Evolutionary conservation across 2,797 vertebrate genomes (phyloP).

Genomic region (Lophotriccus pileatus): DNA sequence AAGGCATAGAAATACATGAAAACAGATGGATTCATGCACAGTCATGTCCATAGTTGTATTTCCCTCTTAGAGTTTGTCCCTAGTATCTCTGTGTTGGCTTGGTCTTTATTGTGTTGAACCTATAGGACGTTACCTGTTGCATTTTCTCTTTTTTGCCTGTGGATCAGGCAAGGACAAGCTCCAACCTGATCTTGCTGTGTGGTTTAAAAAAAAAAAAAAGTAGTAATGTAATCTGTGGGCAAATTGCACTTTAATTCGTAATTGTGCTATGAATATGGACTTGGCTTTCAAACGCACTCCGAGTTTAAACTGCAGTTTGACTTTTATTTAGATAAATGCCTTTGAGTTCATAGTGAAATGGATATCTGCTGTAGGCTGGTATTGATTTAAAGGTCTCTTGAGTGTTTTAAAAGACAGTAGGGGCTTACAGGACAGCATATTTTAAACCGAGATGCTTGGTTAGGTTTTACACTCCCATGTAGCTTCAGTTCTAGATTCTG

Average conservation of each 20-base stretch:
- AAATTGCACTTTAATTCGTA: conserved; percentile 85
- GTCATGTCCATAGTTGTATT: not conserved
- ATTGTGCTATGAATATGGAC: conserved; percentile 79
- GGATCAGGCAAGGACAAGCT: conserved; percentile 51
- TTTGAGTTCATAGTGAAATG: conserved; percentile 78
- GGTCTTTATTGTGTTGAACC: not conserved
- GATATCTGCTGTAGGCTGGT: conserved; percentile 76
- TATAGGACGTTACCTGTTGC: not conserved
- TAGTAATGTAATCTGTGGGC: conserved; percentile 80
- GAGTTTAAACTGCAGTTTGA: conserved; percentile 84
- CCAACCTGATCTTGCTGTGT: conserved; percentile 65
- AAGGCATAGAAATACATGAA: not conserved
- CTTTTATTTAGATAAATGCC: conserved; percentile 84
- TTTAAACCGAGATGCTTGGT: conserved; percentile 44
- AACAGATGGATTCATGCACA: not conserved
- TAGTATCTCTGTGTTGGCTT: not conserved
- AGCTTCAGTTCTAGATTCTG: not conserved
- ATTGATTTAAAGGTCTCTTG: conserved; percentile 80
- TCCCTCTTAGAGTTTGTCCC: not conserved
- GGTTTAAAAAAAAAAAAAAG: conserved; percentile 22
- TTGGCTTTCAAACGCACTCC: conserved; percentile 78
- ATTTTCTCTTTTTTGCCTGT: not conserved
- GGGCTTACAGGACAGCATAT: conserved; percentile 34
- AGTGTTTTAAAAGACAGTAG: conserved; percentile 70
- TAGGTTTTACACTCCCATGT: conserved; percentile 4